These are phyloP conservation scores for Hirtodrosophila trivittata DNA, from an alignment of 2,888 invertebrate genomes.

Conservation along the genomic window DNA sequence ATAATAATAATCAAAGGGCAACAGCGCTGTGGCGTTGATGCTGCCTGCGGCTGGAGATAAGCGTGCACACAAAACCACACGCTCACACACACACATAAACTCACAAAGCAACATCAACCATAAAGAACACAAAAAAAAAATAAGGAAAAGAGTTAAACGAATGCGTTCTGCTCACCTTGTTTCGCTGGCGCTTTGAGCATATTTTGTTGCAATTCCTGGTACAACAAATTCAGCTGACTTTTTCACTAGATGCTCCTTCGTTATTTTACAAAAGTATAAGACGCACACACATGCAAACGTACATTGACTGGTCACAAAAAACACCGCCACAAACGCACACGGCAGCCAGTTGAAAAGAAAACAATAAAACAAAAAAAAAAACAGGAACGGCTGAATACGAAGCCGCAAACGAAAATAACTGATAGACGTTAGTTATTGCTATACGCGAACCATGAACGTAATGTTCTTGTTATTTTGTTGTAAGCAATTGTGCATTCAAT, in stretches of 20 bases:
- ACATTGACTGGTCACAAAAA: conserved; percentile 21
- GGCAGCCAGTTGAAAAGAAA: conserved; percentile 40
- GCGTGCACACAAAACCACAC: too few relatives aligned
- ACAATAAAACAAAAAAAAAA: conserved; percentile 34
- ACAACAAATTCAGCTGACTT: not conserved
- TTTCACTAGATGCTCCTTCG: conserved; percentile 25
- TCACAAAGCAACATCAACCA: not conserved
- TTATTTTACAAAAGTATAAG: conserved; percentile 26
- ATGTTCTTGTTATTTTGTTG: conserved; percentile 10
- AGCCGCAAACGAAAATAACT: conserved; percentile 38
- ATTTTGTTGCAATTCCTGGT: not conserved
- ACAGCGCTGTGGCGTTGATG: conserved; percentile 17
- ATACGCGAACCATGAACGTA: conserved; percentile 9
- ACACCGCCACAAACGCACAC: conserved; percentile 35
- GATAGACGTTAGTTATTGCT: conserved; percentile 13
- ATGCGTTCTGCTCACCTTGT: conserved; percentile 29
- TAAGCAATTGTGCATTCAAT: conserved; percentile 29
- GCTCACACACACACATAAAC: conserved; percentile 16
- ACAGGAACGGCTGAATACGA: too few relatives aligned
- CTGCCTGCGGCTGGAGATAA: conserved; percentile 46
- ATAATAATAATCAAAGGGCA: conserved; percentile 60
- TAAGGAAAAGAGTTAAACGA: conserved; percentile 41
- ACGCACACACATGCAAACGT: conserved; percentile 20
- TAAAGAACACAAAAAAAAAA: too few relatives aligned
- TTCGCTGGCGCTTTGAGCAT: conserved; percentile 9